Evolutionary conservation across 2,888 invertebrate species (phyloP).

Genomic region (Halictus quadricinctus): DNA sequence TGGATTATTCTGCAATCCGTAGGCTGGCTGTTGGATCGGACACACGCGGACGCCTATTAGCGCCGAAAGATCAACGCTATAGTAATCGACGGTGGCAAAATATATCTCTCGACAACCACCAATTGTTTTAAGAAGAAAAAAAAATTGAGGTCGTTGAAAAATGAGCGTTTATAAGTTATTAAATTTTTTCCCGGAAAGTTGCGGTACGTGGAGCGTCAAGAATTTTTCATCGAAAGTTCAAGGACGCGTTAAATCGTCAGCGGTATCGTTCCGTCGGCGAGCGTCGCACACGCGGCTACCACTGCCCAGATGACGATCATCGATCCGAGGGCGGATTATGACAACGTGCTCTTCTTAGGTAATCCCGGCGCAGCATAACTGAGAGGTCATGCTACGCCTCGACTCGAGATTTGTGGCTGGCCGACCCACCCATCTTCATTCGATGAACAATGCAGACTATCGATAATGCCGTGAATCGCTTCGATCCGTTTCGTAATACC

Average conservation of each 20-base stretch:
- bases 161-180: no score
- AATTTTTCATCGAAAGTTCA: neutral
- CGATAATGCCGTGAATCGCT: constrained; percentile 32
- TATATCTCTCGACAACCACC: neutral
- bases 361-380: constrained; percentile 71
- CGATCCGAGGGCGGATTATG: constrained; percentile 60
- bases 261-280: neutral
- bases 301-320: constrained; percentile 38
- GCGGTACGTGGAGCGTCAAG: neutral
- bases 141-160: no score
- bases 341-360: constrained; percentile 62
- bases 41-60: neutral
- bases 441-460: constrained; percentile 45
- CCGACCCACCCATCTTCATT: constrained; percentile 57
- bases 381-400: constrained; percentile 65
- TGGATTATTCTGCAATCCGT: neutral
- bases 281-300: neutral
- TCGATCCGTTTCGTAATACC: constrained; percentile 26
- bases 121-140: neutral
- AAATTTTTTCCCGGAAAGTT: no score
- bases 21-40: neutral
- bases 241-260: neutral
- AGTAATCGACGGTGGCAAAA: neutral
- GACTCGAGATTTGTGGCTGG: constrained; percentile 48
- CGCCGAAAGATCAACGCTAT: neutral